phyloP scores from a whole-genome alignment of 1,140 invertebrate genomes.

The Drosophila sucinea region DNA sequence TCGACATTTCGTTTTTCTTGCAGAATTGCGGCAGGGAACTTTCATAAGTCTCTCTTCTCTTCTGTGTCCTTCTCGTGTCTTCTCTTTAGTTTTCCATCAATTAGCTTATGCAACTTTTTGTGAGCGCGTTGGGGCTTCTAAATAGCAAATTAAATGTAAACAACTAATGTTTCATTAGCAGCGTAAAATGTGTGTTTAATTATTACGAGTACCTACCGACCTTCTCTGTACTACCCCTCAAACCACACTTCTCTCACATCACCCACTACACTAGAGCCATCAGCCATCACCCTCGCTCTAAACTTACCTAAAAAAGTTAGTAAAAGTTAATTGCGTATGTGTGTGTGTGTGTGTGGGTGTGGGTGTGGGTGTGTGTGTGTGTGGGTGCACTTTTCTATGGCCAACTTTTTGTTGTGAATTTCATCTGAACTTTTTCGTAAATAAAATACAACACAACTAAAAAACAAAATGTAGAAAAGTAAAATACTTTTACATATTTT shows the following conservation, averaged over 20 bases:
- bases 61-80: background rate
- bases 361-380: background rate
- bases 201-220: conserved; percentile 42
- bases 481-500: conserved; percentile 79
- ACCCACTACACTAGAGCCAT: background rate
- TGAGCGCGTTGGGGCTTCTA: conserved; percentile 42
- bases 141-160: conserved; percentile 80
- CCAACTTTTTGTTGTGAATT: conserved; percentile 79
- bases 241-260: background rate
- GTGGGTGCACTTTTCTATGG: conserved; percentile 53
- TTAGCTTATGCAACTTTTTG: conserved; percentile 30
- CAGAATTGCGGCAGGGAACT: background rate
- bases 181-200: conserved; percentile 80
- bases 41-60: background rate
- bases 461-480: conserved; percentile 31
- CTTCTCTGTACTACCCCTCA: background rate
- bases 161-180: conserved; percentile 81
- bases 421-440: conserved; percentile 73
- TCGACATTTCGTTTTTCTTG: background rate
- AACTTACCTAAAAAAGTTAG: conserved; percentile 77
- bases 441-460: conserved; percentile 55
- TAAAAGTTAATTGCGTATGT: conserved; percentile 73
- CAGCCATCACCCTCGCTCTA: conserved; percentile 40
- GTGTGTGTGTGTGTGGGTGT: conserved; percentile 32
- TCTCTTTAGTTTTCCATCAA: conserved; percentile 21